Base-by-base conservation (phyloP, 2,113 vertebrate genomes). In the Hypocryptadius cinnamomeus region DNA sequence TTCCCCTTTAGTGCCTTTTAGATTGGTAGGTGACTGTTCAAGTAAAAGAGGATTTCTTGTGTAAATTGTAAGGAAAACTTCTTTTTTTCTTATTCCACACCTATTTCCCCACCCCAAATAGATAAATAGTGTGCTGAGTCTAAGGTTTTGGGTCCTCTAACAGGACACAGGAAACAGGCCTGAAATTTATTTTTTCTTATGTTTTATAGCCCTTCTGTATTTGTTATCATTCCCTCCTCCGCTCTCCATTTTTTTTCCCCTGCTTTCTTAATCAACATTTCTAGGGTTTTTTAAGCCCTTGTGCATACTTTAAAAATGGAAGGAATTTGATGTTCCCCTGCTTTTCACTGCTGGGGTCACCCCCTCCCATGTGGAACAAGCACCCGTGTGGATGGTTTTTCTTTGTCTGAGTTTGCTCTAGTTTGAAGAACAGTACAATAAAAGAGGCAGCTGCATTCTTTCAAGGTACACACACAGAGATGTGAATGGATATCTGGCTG, bases 221-320 rank as follows among this genome's bases (percentile, higher is more conserved):
- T 86, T 86, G 13, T 28, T 40, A 11, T 22, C 9, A 33, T 33
- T 70, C 31, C 22, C 35, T 60, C 30, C 10, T 21, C 3, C 0
- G 0, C 3, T 3, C 4, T n/a, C 8, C 6, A 1, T 27, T 69
- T 66, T n/a, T 28, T 45, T n/a, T 33, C 9, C 47, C 19, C 5
- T 70, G n/a, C 27, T 65, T 70, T 56, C 25, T 57, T 51, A 56
- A 37, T 87, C 51, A 76, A 4, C 30, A 50, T 74, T 76, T 66
- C 27, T 53, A n/a, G 14, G 2, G 0, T 8, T 71, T 59, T 87
- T 81, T 12, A 78, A 77, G 28, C 20, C 15, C 5, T 77, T 77
- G 2, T 70, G 21, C 8, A 23, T 65, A 48, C 15, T 19, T 79
- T 13, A 48, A 69, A 80, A 83, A 28, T 35, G 5, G 31, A 69